These are phyloP conservation scores for Drosophila suboccidentalis DNA, from an alignment of 2,888 invertebrate genomes.

Conservation along the genomic window DNA sequence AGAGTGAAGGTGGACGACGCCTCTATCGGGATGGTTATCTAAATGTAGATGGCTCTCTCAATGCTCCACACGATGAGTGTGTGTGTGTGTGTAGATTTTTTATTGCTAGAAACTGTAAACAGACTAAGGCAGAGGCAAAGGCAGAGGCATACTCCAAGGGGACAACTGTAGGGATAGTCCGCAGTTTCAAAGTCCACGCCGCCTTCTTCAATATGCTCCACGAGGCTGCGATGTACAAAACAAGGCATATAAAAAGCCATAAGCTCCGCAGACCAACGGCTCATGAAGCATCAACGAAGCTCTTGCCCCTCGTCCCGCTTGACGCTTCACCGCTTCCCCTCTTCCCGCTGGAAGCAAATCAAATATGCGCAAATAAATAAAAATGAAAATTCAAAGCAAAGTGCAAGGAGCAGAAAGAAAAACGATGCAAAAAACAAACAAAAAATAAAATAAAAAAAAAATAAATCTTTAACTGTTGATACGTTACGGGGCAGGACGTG, in stretches of 20 bases:
- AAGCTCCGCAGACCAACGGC: conserved; percentile 63
- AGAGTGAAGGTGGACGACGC: conserved; percentile 42
- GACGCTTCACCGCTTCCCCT: neutral
- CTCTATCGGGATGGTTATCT: conserved; percentile 45
- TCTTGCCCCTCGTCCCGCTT: neutral
- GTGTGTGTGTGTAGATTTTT: conserved; percentile 37
- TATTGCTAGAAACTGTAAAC: conserved; percentile 62
- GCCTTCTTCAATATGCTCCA: conserved; percentile 77
- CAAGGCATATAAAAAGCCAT: conserved; percentile 79
- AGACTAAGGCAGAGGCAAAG: conserved; percentile 20
- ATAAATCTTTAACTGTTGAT: conserved; percentile 60
- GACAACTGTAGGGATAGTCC: conserved; percentile 25
- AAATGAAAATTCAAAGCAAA: conserved; percentile 77
- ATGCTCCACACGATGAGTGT: conserved; percentile 6
- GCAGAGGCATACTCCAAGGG: neutral
- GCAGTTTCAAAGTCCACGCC: conserved; percentile 29
- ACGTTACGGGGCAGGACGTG: conserved; percentile 37
- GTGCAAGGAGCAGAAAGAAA: conserved; percentile 55
- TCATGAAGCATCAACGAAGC: conserved; percentile 33
- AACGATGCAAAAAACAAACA: conserved; percentile 27
- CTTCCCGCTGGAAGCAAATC: conserved; percentile 59
- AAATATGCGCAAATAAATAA: conserved; percentile 80
- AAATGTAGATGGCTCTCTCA: conserved; percentile 51
- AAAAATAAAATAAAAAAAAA: conserved; percentile 19
- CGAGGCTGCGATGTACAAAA: conserved; percentile 52